Percentiles rank a stretch among this genome's conserved stretches.
phyloP scores from a whole-genome alignment of 2,113 vertebrate genomes.

The Microtus ochrogaster region DNA sequence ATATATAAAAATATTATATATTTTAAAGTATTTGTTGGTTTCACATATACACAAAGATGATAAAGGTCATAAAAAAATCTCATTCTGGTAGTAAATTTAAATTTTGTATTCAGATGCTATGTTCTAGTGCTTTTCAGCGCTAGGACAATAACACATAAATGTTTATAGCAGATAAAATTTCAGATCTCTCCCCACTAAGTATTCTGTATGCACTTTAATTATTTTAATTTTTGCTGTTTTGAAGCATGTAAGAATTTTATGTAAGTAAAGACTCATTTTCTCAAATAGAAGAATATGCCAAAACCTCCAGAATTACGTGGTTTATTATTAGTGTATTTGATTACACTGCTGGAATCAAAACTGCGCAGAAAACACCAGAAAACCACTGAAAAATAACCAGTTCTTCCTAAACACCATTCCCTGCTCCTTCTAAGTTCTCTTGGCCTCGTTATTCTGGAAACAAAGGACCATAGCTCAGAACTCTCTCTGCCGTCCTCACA shows the following conservation, averaged over 20 bases:
- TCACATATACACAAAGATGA: not conserved
- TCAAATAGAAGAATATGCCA: not conserved
- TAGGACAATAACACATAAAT: not conserved
- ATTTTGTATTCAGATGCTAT: slow-evolving; percentile 1
- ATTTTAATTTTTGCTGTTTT: slow-evolving; percentile 21
- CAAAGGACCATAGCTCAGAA: not conserved
- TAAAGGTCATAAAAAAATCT: slow-evolving; percentile 28
- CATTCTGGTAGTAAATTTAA: slow-evolving; percentile 17
- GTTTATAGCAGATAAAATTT: slow-evolving; percentile 10
- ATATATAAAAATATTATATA: not conserved
- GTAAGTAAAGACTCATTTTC: not conserved
- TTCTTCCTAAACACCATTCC: not conserved
- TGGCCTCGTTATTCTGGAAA: not conserved
- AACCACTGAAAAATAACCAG: not conserved
- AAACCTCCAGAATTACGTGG: slow-evolving; percentile 15
- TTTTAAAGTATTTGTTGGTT: slow-evolving; percentile 32
- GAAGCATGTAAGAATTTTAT: not conserved
- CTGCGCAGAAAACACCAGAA: not conserved
- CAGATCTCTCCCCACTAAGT: not conserved
- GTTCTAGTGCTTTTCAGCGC: not conserved
- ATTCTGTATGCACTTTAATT: slow-evolving; percentile 23
- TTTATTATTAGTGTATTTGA: slow-evolving; percentile 29
- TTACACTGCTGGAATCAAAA: not conserved
- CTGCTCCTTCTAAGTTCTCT: not conserved
- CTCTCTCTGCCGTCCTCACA: not conserved